Conservation (phyloP, 1,140 invertebrate species). For the Nylanderia fulva region DNA sequence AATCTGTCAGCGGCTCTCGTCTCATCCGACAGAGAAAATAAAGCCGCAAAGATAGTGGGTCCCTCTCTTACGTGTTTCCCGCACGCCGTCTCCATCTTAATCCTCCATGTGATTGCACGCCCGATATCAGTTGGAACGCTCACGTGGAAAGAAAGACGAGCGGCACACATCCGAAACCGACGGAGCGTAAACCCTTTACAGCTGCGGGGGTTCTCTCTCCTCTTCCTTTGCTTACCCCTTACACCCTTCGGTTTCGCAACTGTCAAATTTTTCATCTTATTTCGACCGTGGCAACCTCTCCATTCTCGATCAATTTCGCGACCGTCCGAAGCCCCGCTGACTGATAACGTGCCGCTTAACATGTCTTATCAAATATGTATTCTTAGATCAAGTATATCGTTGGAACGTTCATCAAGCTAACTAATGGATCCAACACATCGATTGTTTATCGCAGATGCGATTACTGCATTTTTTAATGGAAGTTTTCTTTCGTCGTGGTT, state of each 20-base stretch:
- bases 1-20: constrained; percentile 79
- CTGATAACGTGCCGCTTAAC: constrained; percentile 46
- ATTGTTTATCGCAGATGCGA: constrained; percentile 2
- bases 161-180: constrained; percentile 78
- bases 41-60: constrained; percentile 75
- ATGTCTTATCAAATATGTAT: constrained; percentile 26
- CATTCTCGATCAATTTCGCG: constrained; percentile 24
- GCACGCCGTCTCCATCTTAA: constrained; percentile 80
- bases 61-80: constrained; percentile 68
- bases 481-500: background rate
- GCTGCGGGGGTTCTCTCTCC: constrained; percentile 79
- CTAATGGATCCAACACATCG: constrained; percentile 25
- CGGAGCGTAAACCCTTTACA: constrained; percentile 84
- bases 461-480: constrained; percentile 3
- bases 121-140: constrained; percentile 83
- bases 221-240: constrained; percentile 63
- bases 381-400: constrained; percentile 6
- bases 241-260: background rate
- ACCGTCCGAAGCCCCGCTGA: constrained; percentile 25
- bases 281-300: constrained; percentile 12
- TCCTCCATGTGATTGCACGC: constrained; percentile 83
- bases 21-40: constrained; percentile 76
- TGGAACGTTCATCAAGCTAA: constrained; percentile 16
- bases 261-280: constrained; percentile 51
- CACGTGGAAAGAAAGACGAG: constrained; percentile 82